A percentile compares a stretch with the other conserved stretches of the same genome.
These are phyloP conservation scores for Adelphocoris suturalis DNA, from an alignment of 2,888 invertebrate species.

Conservation along the genomic window DNA sequence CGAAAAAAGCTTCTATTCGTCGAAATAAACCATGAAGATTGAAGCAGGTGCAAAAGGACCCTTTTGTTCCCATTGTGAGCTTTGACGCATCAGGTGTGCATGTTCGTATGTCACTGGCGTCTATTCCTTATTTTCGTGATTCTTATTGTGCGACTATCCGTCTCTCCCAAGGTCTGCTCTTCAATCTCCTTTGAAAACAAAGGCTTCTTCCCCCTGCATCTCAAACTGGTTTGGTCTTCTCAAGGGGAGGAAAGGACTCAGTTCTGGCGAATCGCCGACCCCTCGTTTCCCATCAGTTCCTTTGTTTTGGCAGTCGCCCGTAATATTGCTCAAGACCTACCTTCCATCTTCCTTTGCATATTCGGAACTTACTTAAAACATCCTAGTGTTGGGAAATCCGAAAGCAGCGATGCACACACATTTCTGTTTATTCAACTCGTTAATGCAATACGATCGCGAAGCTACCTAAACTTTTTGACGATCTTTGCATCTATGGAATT, in stretches of 20 bases:
- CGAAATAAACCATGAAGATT: neutral
- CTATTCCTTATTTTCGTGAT: conserved; percentile 10
- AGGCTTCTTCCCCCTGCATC: neutral
- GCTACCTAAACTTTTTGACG: no score
- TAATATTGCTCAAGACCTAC: no score
- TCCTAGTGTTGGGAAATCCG: no score
- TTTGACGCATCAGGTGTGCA: neutral
- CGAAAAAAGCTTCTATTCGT: neutral
- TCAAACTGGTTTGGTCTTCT: conserved; percentile 1
- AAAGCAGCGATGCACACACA: no score
- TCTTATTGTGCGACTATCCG: neutral
- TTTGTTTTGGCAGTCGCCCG: no score
- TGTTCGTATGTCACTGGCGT: neutral
- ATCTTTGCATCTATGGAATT: no score
- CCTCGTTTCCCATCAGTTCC: no score
- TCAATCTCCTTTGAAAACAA: neutral
- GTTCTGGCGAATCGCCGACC: neutral
- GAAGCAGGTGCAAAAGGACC: neutral
- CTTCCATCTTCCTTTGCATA: no score
- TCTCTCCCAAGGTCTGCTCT: conserved; percentile 1
- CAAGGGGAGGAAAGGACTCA: neutral
- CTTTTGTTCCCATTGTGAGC: neutral
- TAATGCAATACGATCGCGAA: no score
- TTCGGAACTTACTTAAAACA: no score
- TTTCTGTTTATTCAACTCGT: no score